Evolutionary conservation across 2,888 invertebrate species (phyloP), one percentile per base, ranked within the genome.

Genomic region (Fragum fragum): DNA sequence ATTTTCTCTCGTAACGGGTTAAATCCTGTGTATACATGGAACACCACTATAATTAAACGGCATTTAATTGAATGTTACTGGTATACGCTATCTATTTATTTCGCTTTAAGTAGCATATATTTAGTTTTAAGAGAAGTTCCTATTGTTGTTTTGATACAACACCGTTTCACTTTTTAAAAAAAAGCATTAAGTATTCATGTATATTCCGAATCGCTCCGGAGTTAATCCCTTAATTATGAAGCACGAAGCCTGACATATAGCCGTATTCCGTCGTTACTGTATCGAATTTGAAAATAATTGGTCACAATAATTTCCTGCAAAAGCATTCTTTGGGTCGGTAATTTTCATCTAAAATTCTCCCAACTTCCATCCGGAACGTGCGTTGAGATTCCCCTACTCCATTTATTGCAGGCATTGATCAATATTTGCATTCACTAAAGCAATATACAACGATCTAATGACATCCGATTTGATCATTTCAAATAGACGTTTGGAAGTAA

Each of bases 401-500:
- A 86, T 83, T 86, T 86, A 81, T 76, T 79, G 76, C 72, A 28
- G 63, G 73, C 47, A 73, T 74, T 74, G 73, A 86, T 86, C 86
- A 83, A 86, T 86, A 86, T 83, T 81, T 83, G 79, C 77, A 74
- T 83, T 83, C 83, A 75, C 74, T 72, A 66, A 57, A 69, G 79
- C 83, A 86, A 81, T 83, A 83, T 79, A 83, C 83, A 75, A 61
- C 71, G 29, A 74, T 79, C 83, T 86, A 86, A 86, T 86, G 86
- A 83, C 83, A 81, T 86, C 86, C 86, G 86, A 81, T 72, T 57
- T 68, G 69, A 79, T 83, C 79, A 81, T 78, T 47, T 59, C 81
- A 81, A 81, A 73, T 53, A 79, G 79, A 79, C 79, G 79, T 75
- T 79, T 77, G 79, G 71, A 86, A 81, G 79, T 86, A 86, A 83